Evolutionary conservation across 2,113 vertebrate species (phyloP).

Genomic region (Sinocyclocheilus grahami): DNA sequence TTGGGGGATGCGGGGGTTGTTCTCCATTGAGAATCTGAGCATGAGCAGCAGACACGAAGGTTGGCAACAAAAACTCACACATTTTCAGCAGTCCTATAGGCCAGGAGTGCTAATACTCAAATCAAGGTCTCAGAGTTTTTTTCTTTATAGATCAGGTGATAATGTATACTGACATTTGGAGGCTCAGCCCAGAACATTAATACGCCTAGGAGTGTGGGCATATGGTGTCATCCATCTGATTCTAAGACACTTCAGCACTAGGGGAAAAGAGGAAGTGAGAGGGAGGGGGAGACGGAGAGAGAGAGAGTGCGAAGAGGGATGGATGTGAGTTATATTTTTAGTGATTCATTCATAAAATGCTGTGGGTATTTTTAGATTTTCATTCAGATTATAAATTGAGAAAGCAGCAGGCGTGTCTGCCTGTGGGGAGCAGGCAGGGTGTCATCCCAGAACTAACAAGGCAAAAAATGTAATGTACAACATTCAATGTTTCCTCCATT

Average conservation of each 20-base stretch:
- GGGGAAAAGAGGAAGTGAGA: slow-evolving; percentile 12
- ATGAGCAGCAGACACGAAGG: slow-evolving; percentile 63
- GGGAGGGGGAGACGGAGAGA: background rate
- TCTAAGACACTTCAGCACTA: slow-evolving; percentile 50
- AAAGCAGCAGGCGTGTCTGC: slow-evolving; percentile 61
- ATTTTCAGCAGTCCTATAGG: slow-evolving; percentile 62
- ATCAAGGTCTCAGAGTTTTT: slow-evolving; percentile 71
- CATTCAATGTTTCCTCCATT: background rate
- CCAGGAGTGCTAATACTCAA: slow-evolving; percentile 72
- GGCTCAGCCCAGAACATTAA: slow-evolving; percentile 75
- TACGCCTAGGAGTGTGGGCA: slow-evolving; percentile 67
- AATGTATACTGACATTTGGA: slow-evolving; percentile 76
- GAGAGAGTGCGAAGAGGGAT: slow-evolving; percentile 43
- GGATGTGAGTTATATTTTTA: slow-evolving; percentile 69
- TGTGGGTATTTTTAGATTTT: slow-evolving; percentile 69
- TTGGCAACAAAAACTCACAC: slow-evolving; percentile 63
- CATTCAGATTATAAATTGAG: slow-evolving; percentile 69
- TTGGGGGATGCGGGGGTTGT: background rate
- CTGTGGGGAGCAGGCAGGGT: slow-evolving; percentile 64
- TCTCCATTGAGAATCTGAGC: slow-evolving; percentile 72
- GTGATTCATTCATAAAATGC: slow-evolving; percentile 72
- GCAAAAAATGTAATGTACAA: slow-evolving; percentile 53
- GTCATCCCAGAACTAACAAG: slow-evolving; percentile 61
- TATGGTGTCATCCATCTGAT: slow-evolving; percentile 67
- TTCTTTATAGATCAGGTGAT: slow-evolving; percentile 81